Evolutionary conservation across 2,888 invertebrate genomes (phyloP).

Genomic region (Baccha elongata): DNA sequence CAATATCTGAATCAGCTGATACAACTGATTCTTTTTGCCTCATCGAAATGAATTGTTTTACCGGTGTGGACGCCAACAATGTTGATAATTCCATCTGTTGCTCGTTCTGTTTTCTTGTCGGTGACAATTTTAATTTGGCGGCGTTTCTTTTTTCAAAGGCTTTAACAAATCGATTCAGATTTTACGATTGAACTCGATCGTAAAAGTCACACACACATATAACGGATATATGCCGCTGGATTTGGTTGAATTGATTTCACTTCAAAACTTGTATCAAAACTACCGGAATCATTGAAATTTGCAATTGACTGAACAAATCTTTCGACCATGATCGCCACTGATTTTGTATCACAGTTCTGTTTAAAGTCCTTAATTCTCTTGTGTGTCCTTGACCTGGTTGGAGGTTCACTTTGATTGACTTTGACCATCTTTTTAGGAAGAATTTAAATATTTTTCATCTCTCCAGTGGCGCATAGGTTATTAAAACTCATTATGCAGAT

Average conservation of each 20-base stretch:
- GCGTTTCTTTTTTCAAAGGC: slow-evolving; percentile 80
- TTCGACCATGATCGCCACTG: slow-evolving; percentile 78
- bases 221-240: slow-evolving; percentile 74
- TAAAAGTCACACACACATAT: slow-evolving; percentile 79
- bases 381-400: slow-evolving; percentile 6
- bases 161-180: slow-evolving; percentile 78
- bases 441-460: too few species aligned
- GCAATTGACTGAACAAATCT: slow-evolving; percentile 80
- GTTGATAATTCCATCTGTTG: too few species aligned
- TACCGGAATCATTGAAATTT: slow-evolving; percentile 81
- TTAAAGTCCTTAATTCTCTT: slow-evolving; percentile 39
- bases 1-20: slow-evolving; percentile 76
- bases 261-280: slow-evolving; percentile 82
- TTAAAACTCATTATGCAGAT: too few species aligned
- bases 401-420: slow-evolving; percentile 42
- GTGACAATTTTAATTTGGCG: too few species aligned
- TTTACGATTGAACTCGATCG: slow-evolving; percentile 80
- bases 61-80: too few species aligned
- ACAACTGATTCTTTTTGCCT: too few species aligned
- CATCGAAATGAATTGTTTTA: too few species aligned
- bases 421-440: slow-evolving; percentile 58
- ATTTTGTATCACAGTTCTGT: slow-evolving; percentile 62
- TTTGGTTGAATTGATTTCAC: slow-evolving; percentile 79
- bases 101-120: too few species aligned
- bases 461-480: too few species aligned